Evolutionary conservation across 1,140 invertebrate genomes (phyloP).

Genomic region (Drosophila pectinifera): DNA sequence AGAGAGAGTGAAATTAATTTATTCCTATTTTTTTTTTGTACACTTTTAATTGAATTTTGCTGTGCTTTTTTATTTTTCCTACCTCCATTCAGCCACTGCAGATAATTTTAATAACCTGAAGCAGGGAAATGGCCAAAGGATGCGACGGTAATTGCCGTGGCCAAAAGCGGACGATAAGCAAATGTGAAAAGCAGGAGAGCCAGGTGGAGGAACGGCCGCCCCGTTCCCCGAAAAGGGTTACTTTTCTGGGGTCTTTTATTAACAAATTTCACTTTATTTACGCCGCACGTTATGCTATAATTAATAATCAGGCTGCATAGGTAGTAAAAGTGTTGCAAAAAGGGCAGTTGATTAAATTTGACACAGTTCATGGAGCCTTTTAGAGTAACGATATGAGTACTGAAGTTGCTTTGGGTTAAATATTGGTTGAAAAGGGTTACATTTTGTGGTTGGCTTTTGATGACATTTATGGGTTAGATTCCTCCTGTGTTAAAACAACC

Average conservation of each 20-base stretch:
- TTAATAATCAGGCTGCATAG: conserved; percentile 62
- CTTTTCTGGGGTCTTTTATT: conserved; percentile 70
- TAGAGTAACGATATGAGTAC: conserved; percentile 4
- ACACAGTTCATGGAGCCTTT: conserved; percentile 63
- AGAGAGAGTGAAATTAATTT: conserved; percentile 71
- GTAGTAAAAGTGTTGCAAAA: conserved; percentile 36
- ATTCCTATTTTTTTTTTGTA: conserved; percentile 74
- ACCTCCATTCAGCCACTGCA: conserved; percentile 47
- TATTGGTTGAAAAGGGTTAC: conserved; percentile 60
- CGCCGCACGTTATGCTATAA: conserved; percentile 78
- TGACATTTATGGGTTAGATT: conserved; percentile 61
- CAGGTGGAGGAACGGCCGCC: not conserved
- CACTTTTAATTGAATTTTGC: conserved; percentile 77
- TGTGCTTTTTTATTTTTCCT: conserved; percentile 26
- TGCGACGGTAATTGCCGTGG: conserved; percentile 76
- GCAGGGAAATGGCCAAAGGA: conserved; percentile 55
- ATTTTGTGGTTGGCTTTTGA: conserved; percentile 56
- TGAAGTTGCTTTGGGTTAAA: conserved; percentile 26
- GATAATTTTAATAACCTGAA: conserved; percentile 75
- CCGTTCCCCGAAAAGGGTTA: conserved; percentile 50
- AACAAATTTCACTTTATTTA: conserved; percentile 80
- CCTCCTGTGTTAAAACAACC: not conserved
- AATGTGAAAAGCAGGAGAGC: conserved; percentile 31
- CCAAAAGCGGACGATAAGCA: conserved; percentile 61
- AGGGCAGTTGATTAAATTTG: conserved; percentile 77